phyloP scores from a whole-genome alignment of 2,113 vertebrate genomes.

The Sceloporus tristichus region DNA sequence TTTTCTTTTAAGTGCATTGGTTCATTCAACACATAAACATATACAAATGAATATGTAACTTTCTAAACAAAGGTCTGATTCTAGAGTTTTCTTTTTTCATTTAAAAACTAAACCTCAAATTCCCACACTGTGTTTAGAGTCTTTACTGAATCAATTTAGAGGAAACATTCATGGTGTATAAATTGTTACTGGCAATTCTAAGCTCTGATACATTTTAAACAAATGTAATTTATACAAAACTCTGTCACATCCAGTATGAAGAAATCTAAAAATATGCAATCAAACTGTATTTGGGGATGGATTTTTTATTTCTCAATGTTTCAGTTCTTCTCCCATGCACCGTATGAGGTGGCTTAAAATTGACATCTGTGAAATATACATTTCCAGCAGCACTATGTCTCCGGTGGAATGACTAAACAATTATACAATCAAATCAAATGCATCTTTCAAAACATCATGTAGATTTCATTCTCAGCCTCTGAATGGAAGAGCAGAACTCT shows the following conservation, averaged over 20 bases:
- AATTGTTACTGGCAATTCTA: conserved; percentile 72
- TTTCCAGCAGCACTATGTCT: conserved; percentile 41
- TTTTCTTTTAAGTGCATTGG: conserved; percentile 68
- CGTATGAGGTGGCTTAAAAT: conserved; percentile 56
- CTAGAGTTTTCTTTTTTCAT: conserved; percentile 63
- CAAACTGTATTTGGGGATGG: conserved; percentile 51
- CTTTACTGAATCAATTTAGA: conserved; percentile 75
- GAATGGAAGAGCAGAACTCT: background rate
- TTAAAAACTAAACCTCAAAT: conserved; percentile 69
- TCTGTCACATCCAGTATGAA: conserved; percentile 41
- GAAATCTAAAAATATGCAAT: conserved; percentile 67
- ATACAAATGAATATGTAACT: background rate
- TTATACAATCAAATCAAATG: conserved; percentile 56
- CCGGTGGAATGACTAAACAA: conserved; percentile 52
- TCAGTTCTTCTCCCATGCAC: conserved; percentile 55
- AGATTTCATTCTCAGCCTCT: conserved; percentile 29
- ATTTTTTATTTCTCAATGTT: conserved; percentile 53
- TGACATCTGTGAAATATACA: conserved; percentile 60
- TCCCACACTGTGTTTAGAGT: conserved; percentile 65
- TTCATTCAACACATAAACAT: conserved; percentile 53
- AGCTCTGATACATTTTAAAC: conserved; percentile 68
- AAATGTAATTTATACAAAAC: conserved; percentile 69
- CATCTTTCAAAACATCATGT: conserved; percentile 34
- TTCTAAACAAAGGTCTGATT: background rate
- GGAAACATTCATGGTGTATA: conserved; percentile 73